Evolutionary conservation across 1,140 invertebrate species (phyloP).

Genomic region (Cyphomyrmex costatus): DNA sequence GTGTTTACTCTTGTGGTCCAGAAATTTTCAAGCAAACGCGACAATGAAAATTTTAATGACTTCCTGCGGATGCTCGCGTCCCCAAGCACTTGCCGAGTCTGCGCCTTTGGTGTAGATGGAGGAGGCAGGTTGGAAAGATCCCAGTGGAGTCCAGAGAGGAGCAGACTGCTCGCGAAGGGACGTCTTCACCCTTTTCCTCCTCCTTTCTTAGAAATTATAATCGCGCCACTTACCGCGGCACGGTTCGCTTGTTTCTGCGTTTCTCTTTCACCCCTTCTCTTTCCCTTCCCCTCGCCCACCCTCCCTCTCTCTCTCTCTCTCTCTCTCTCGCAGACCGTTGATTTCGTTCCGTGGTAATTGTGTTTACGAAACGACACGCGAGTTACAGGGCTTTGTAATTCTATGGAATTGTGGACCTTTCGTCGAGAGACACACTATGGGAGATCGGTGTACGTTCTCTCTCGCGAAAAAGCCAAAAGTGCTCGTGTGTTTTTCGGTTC

Average conservation of each 20-base stretch:
- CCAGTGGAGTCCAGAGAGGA: constrained; percentile 40
- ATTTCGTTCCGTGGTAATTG: constrained; percentile 75
- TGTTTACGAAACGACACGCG: constrained; percentile 79
- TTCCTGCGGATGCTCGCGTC: constrained; percentile 73
- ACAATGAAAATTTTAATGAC: constrained; percentile 78
- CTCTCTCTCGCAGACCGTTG: constrained; percentile 56
- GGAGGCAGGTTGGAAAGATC: constrained; percentile 42
- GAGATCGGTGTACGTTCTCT: constrained; percentile 18
- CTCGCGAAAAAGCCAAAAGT: background rate
- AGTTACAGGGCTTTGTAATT: constrained; percentile 76
- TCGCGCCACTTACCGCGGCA: constrained; percentile 77
- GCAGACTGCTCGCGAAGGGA: constrained; percentile 73
- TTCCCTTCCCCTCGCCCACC: background rate
- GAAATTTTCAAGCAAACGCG: constrained; percentile 68
- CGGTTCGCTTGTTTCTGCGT: constrained; percentile 66
- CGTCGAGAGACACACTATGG: constrained; percentile 24
- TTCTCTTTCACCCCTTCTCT: constrained; percentile 56
- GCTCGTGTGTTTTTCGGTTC: constrained; percentile 17
- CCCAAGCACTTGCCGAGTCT: constrained; percentile 69
- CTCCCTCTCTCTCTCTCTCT: background rate
- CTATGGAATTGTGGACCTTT: constrained; percentile 54
- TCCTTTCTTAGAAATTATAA: constrained; percentile 78
- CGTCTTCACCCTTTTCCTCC: constrained; percentile 67
- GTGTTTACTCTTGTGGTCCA: constrained; percentile 72
- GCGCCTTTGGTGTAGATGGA: constrained; percentile 4